These are phyloP conservation scores for Pseudoips prasinana DNA, from an alignment of 2,888 invertebrate species.

Conservation along the genomic window DNA sequence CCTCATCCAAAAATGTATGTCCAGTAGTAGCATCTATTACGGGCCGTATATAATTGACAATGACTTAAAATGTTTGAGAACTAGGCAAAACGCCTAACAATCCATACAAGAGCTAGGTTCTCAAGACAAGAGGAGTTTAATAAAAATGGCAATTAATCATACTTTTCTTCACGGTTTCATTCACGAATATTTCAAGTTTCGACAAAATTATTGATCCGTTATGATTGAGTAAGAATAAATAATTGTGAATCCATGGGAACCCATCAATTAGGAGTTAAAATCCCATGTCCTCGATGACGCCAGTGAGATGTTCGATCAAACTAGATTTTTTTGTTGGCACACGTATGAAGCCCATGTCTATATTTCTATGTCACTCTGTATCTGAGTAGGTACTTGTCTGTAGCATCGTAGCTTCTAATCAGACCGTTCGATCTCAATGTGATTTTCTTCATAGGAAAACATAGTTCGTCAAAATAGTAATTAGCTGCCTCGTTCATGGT, in stretches of 20 bases:
- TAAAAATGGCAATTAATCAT: conserved; percentile 29
- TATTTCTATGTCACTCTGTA: too few species aligned
- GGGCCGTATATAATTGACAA: background rate
- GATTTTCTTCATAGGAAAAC: too few species aligned
- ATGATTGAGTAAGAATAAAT: conserved; percentile 33
- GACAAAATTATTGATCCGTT: conserved; percentile 35
- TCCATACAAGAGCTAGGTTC: conserved; percentile 4
- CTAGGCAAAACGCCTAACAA: background rate
- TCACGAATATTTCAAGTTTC: conserved; percentile 29
- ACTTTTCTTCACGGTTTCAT: conserved; percentile 35
- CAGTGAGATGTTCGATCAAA: too few species aligned
- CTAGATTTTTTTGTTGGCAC: too few species aligned
- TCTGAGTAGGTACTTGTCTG: too few species aligned
- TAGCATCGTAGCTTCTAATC: too few species aligned
- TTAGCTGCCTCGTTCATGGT: too few species aligned
- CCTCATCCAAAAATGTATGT: background rate
- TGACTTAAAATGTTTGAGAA: background rate
- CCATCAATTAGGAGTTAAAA: conserved; percentile 8
- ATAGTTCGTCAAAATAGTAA: too few species aligned
- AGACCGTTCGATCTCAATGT: too few species aligned
- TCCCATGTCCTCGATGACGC: conserved; percentile 8
- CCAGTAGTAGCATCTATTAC: background rate
- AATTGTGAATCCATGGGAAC: conserved; percentile 28
- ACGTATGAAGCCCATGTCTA: too few species aligned
- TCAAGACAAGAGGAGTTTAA: conserved; percentile 17